Conservation (phyloP, 2,888 invertebrate genomes). For the Deilephila elpenor region DNA sequence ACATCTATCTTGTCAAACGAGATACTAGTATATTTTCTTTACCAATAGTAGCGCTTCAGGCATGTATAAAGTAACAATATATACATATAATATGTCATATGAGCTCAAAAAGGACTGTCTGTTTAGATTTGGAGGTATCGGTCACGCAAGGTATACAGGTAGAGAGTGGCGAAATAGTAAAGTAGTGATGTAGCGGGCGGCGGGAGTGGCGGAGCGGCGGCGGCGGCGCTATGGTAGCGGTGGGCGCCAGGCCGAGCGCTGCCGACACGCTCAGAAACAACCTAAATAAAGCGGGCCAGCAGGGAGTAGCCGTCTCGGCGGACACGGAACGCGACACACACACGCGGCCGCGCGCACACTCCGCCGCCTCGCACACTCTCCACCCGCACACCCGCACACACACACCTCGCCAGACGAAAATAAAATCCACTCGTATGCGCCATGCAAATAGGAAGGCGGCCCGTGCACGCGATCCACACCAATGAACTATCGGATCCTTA, state of each 20-base stretch:
- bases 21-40: not conserved
- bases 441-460: constrained; percentile 83
- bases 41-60: not conserved
- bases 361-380: constrained; percentile 45
- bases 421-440: constrained; percentile 83
- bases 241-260: constrained; percentile 50
- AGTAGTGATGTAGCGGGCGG: constrained; percentile 36
- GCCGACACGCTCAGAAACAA: constrained; percentile 73
- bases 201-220: constrained; percentile 35
- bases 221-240: constrained; percentile 43
- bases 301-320: constrained; percentile 77
- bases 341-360: constrained; percentile 56
- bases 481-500: constrained; percentile 81
- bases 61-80: constrained; percentile 6
- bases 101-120: constrained; percentile 21
- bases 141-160: constrained; percentile 47
- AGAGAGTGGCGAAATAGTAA: constrained; percentile 42
- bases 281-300: constrained; percentile 79
- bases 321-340: constrained; percentile 64
- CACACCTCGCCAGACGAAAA: constrained; percentile 79
- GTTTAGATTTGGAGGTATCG: constrained; percentile 24
- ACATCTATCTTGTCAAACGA: not conserved
- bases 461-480: constrained; percentile 70
- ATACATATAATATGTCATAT: no score
- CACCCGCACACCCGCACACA: constrained; percentile 68